Evolutionary conservation across 2,113 vertebrate genomes (phyloP).

Genomic region (Tachysurus fulvidraco): DNA sequence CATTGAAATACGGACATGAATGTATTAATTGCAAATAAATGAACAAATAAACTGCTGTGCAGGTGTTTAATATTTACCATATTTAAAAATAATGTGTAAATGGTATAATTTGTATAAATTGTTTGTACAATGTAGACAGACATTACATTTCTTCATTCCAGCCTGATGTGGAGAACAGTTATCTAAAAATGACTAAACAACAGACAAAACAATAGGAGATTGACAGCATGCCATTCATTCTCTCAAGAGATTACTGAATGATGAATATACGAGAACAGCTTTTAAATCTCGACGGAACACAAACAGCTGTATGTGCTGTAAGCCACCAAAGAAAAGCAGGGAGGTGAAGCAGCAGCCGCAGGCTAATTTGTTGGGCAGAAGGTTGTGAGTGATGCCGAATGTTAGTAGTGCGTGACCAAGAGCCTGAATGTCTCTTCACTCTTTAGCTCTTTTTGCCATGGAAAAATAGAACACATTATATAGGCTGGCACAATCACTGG

Average conservation of each 20-base stretch:
- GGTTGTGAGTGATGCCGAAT: not conserved
- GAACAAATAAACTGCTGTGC: not conserved
- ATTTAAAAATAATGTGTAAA: not conserved
- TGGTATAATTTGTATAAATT: not conserved
- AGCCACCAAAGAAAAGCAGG: slow-evolving; percentile 16
- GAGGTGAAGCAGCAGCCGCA: slow-evolving; percentile 19
- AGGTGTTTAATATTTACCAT: not conserved
- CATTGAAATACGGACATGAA: not conserved
- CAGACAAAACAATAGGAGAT: not conserved
- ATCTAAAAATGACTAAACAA: not conserved
- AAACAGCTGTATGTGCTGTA: slow-evolving; percentile 1
- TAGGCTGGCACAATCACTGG: not conserved
- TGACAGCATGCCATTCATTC: not conserved
- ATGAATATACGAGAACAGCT: not conserved
- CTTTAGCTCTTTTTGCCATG: slow-evolving; percentile 2
- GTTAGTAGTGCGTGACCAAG: slow-evolving; percentile 7
- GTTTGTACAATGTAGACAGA: not conserved
- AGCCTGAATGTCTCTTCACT: slow-evolving; percentile 7
- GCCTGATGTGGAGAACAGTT: not conserved
- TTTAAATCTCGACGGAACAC: not conserved
- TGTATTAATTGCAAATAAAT: not conserved
- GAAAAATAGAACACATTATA: not conserved
- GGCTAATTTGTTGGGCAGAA: slow-evolving; percentile 9
- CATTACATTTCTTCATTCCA: not conserved
- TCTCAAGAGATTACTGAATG: not conserved